These are phyloP conservation scores for Phyllopteryx taeniolatus DNA, from an alignment of 2,113 vertebrate species.

Conservation along the genomic window DNA sequence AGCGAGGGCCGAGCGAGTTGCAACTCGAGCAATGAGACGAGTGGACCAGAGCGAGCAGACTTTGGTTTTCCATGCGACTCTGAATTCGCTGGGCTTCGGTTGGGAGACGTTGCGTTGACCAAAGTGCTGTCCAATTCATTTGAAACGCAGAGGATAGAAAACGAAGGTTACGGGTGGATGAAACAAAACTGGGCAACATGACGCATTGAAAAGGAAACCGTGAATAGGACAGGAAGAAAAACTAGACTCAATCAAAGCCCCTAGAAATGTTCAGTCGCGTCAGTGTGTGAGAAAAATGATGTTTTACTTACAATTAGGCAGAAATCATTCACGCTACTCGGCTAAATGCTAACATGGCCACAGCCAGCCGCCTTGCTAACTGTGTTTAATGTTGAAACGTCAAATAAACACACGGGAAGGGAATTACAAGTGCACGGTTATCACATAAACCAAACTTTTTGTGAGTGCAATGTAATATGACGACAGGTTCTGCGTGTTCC, in stretches of 20 bases:
- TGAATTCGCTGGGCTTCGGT: too few species aligned
- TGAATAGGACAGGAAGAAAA: too few species aligned
- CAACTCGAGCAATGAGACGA: too few species aligned
- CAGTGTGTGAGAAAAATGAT: background rate
- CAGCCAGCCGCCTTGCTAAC: background rate
- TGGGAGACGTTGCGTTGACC: too few species aligned
- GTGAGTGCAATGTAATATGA: background rate
- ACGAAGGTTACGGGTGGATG: background rate
- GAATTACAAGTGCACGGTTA: background rate
- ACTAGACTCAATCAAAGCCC: too few species aligned
- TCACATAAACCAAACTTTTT: background rate
- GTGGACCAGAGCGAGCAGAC: too few species aligned
- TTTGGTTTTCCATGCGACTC: too few species aligned
- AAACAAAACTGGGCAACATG: too few species aligned
- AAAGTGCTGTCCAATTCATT: background rate
- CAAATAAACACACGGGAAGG: background rate
- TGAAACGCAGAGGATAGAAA: background rate
- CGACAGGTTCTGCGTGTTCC: constrained; percentile 50
- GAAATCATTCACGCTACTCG: background rate
- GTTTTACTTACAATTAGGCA: background rate
- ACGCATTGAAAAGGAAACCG: too few species aligned
- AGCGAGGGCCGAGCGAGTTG: too few species aligned
- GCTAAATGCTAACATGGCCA: background rate
- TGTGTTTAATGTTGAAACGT: background rate
- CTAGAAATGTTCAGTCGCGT: too few species aligned